Percentiles rank a stretch among this genome's conserved stretches.
Evolutionary conservation across 2,113 vertebrate genomes (phyloP).

Genomic region (Coturnix japonica): DNA sequence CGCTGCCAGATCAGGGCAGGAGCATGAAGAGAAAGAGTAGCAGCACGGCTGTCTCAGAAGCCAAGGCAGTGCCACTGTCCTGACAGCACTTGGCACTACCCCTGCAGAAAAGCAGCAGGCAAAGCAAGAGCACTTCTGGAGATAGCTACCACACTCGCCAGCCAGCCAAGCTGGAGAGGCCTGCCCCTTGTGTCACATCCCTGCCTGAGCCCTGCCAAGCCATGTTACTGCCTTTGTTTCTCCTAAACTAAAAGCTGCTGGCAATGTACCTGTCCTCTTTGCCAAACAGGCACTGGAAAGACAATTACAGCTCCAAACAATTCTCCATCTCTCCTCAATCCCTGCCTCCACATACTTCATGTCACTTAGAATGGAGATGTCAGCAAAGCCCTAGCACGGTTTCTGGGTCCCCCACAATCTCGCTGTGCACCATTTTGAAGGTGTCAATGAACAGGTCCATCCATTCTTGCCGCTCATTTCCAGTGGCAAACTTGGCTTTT

Average conservation of each 20-base stretch:
- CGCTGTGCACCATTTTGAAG: conserved; percentile 94
- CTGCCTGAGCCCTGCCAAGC: background rate
- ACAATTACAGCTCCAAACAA: background rate
- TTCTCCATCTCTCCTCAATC: background rate
- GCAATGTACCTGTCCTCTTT: background rate
- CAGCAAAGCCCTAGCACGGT: conserved; percentile 87
- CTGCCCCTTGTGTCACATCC: too few relatives aligned
- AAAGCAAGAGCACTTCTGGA: background rate
- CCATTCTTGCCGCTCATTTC: conserved; percentile 92
- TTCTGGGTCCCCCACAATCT: conserved; percentile 91
- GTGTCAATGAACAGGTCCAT: conserved; percentile 95
- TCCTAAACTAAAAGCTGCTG: conserved; percentile 20
- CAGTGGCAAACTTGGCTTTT: conserved; percentile 93
- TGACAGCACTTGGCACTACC: background rate
- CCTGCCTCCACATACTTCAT: background rate
- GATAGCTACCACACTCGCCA: background rate
- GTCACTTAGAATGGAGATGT: background rate
- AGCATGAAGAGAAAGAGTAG: background rate
- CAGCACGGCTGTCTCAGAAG: background rate
- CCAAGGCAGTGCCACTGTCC: background rate
- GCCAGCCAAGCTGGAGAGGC: background rate
- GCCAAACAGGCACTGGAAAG: background rate
- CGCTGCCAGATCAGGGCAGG: background rate
- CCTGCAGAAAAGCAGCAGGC: background rate
- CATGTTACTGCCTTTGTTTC: background rate